A percentile compares a stretch with the other conserved stretches of the same genome.
phyloP scores from a whole-genome alignment of 2,113 vertebrate species.

The Progne subis region DNA sequence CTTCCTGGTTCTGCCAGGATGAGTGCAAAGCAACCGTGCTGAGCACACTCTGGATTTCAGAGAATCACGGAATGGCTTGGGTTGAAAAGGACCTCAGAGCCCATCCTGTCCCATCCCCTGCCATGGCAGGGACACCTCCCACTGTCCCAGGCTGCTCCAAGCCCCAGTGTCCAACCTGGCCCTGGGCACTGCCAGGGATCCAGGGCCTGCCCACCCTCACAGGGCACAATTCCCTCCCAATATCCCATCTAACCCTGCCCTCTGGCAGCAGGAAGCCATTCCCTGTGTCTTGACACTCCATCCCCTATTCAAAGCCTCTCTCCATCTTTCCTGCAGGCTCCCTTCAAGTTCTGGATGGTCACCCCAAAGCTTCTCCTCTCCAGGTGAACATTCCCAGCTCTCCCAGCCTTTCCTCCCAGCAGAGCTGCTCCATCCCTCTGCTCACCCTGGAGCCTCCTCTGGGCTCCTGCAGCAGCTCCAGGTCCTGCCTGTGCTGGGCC shows the following conservation, averaged over 20 bases:
- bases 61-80: not conserved
- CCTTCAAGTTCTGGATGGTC: not conserved
- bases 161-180: not conserved
- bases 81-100: accelerated
- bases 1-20: not conserved
- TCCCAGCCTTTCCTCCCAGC: not conserved
- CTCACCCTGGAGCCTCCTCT: not conserved
- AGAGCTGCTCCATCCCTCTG: not conserved
- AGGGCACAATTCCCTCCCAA: not conserved
- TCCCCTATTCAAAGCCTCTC: accelerated
- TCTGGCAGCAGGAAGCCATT: not conserved
- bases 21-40: not conserved
- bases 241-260: accelerated
- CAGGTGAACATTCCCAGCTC: not conserved
- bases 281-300: not conserved
- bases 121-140: not conserved
- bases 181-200: not conserved
- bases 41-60: not conserved
- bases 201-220: not conserved
- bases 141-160: not conserved
- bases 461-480: not conserved
- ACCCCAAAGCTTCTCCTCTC: not conserved
- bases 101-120: not conserved
- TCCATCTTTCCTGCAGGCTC: accelerated
- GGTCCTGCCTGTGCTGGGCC: not conserved